Conservation (phyloP, 2,113 vertebrate genomes). For the Notarius quadriscutis region DNA sequence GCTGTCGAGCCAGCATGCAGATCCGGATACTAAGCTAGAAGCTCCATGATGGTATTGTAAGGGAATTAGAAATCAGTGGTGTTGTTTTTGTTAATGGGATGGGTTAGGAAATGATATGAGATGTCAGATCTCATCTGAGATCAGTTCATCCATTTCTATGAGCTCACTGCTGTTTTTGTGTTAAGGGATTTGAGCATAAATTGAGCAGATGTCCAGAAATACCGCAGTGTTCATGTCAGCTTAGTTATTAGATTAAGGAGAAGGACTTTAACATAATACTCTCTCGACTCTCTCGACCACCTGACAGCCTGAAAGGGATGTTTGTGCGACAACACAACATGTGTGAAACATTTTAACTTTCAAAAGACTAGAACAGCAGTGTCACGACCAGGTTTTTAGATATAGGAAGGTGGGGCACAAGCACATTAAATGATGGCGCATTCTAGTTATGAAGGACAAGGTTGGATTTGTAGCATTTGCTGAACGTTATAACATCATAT, state of each 20-base stretch:
- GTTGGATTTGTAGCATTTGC: background rate
- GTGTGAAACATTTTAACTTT: background rate
- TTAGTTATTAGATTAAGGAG: conserved; percentile 11
- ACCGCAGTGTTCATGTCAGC: background rate
- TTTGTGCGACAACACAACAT: background rate
- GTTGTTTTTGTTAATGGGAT: background rate
- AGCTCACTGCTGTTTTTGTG: background rate
- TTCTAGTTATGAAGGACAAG: background rate
- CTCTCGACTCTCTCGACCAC: background rate
- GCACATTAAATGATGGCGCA: background rate
- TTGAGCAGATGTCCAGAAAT: background rate
- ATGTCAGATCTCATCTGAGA: background rate
- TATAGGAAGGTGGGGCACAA: background rate
- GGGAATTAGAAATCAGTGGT: background rate
- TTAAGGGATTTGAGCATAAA: background rate
- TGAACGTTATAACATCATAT: background rate
- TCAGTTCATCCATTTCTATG: background rate
- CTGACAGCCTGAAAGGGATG: background rate
- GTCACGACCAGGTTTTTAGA: background rate
- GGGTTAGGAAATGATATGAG: background rate
- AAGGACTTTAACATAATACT: background rate
- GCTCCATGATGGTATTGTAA: background rate
- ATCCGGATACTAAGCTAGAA: background rate
- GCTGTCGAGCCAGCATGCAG: background rate
- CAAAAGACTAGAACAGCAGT: background rate